Conservation (phyloP, 2,113 vertebrate genomes). For the Bothrops jararaca region DNA sequence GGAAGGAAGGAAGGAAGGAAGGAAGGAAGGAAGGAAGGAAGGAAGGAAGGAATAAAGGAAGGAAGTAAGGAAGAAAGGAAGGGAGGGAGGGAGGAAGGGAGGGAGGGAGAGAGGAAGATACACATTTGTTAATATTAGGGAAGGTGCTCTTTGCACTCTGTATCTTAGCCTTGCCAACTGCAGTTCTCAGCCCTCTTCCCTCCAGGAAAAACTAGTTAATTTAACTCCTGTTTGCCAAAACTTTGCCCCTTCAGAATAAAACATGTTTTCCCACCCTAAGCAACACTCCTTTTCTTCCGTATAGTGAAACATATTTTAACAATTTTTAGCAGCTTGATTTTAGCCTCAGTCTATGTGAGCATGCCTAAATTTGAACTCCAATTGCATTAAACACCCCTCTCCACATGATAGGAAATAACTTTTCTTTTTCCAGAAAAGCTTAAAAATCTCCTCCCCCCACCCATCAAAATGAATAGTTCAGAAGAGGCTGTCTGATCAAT, state of each 20-base stretch:
- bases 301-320: neutral
- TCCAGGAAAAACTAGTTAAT: neutral
- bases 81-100: too few relatives aligned
- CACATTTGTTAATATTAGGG: neutral
- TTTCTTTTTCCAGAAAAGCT: neutral
- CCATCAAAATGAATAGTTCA: neutral
- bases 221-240: neutral
- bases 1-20: too few relatives aligned
- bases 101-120: neutral
- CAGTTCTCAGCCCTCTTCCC: neutral
- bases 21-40: neutral
- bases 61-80: too few relatives aligned
- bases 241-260: neutral
- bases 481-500: neutral
- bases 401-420: neutral
- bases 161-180: neutral
- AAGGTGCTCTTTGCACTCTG: neutral
- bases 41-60: neutral
- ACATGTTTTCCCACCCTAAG: neutral
- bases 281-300: neutral
- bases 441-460: neutral
- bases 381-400: neutral
- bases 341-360: neutral
- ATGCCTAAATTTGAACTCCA: neutral
- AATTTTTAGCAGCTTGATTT: neutral